phyloP scores from a whole-genome alignment of 2,113 vertebrate genomes.

The Pelmatolapia mariae region DNA sequence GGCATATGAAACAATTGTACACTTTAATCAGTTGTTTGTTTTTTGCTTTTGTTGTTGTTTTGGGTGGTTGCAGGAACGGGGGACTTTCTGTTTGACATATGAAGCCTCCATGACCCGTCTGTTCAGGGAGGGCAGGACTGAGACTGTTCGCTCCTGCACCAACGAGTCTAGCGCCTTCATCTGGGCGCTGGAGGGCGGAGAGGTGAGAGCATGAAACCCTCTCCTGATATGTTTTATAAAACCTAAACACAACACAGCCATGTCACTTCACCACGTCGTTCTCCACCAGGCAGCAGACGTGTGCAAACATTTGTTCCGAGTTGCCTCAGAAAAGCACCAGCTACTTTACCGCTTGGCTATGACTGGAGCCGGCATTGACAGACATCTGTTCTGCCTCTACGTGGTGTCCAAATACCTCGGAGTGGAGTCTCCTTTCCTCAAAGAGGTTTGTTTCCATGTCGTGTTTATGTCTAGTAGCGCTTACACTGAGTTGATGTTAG shows the following conservation, averaged over 20 bases:
- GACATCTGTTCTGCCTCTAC: slow-evolving; percentile 86
- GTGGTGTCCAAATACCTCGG: slow-evolving; percentile 80
- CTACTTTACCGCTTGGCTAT: slow-evolving; percentile 78
- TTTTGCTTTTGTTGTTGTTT: not conserved
- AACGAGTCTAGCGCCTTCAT: slow-evolving; percentile 77
- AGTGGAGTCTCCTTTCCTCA: slow-evolving; percentile 77
- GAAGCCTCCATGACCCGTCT: slow-evolving; percentile 85
- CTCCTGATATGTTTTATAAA: not conserved
- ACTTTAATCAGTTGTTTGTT: not conserved
- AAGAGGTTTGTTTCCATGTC: slow-evolving; percentile 61
- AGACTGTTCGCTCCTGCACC: slow-evolving; percentile 82
- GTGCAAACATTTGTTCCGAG: slow-evolving; percentile 70
- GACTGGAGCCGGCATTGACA: slow-evolving; percentile 80
- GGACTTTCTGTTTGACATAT: slow-evolving; percentile 81
- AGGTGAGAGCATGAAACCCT: slow-evolving; percentile 44
- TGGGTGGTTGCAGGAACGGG: slow-evolving; percentile 66
- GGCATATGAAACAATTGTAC: not conserved
- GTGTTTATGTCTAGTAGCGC: not conserved
- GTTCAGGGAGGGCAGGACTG: slow-evolving; percentile 84
- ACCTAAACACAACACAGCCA: not conserved
- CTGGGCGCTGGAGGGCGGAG: slow-evolving; percentile 70
- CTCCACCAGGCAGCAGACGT: slow-evolving; percentile 69
- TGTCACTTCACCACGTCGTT: not conserved
- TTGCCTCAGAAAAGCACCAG: slow-evolving; percentile 81
- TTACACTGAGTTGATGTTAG: not conserved